Conservation (phyloP, 2,888 invertebrate genomes). For the Tinea semifulvella region DNA sequence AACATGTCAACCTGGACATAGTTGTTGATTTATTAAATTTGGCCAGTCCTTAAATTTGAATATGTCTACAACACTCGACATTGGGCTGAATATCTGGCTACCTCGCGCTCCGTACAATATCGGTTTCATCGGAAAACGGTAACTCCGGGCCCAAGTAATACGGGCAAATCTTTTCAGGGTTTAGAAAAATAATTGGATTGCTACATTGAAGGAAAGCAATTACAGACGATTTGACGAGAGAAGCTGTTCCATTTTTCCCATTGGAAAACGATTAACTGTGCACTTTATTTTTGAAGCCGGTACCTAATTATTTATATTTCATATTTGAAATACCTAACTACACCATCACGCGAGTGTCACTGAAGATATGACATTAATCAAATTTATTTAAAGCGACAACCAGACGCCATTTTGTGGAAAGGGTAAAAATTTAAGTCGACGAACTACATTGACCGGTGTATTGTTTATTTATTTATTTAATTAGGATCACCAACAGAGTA, state of each 20-base stretch:
- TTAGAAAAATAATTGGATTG: conserved; percentile 61
- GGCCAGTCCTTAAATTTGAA: conserved; percentile 10
- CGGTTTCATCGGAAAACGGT: conserved; percentile 45
- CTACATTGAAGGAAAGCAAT: conserved; percentile 55
- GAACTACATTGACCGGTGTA: too few species aligned
- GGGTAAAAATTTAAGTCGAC: too few species aligned
- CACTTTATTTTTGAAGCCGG: neutral
- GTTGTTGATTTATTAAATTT: too few species aligned
- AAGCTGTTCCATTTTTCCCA: conserved; percentile 48
- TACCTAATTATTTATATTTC: neutral
- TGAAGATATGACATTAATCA: too few species aligned
- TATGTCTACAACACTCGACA: too few species aligned
- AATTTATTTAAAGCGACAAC: too few species aligned
- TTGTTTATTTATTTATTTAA: too few species aligned
- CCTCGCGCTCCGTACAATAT: conserved; percentile 31
- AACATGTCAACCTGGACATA: too few species aligned
- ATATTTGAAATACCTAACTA: too few species aligned
- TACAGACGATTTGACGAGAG: conserved; percentile 42
- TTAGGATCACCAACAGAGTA: too few species aligned
- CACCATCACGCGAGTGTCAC: too few species aligned
- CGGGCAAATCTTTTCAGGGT: conserved; percentile 50
- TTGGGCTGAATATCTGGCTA: conserved; percentile 10
- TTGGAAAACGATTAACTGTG: conserved; percentile 16
- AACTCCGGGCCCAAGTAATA: conserved; percentile 38
- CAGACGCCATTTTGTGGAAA: too few species aligned